phyloP scores from a whole-genome alignment of 2,888 invertebrate genomes.

The Ochlodes sylvanus region DNA sequence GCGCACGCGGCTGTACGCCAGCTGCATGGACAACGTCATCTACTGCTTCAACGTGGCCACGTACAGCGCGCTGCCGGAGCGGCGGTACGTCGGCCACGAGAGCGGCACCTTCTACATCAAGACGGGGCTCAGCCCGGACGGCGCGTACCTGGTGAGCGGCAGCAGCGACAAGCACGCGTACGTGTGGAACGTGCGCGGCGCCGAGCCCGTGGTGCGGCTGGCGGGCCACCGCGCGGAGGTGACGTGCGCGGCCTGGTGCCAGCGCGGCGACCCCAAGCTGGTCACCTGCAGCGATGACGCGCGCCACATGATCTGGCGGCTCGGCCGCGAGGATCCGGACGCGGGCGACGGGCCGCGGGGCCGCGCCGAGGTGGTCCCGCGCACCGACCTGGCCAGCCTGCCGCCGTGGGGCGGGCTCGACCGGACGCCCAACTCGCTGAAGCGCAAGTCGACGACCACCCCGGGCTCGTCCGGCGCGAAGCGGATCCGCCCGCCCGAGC shows the following conservation, averaged over 20 bases:
- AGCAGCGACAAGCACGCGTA: conserved; percentile 94
- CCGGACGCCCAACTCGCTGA: conserved; percentile 79
- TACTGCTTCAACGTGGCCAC: conserved; percentile 93
- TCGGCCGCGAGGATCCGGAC: conserved; percentile 81
- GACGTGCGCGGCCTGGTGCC: conserved; percentile 93
- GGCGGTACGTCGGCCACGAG: conserved; percentile 89
- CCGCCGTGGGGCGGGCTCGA: conserved; percentile 67
- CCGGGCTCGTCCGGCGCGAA: conserved; percentile 49
- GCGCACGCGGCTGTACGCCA: conserved; percentile 90
- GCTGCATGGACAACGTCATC: conserved; percentile 94
- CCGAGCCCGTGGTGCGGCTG: conserved; percentile 88
- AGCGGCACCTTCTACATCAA: conserved; percentile 94
- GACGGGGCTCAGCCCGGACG: conserved; percentile 92
- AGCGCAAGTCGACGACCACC: conserved; percentile 58
- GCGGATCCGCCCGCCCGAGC: conserved; percentile 2
- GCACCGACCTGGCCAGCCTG: conserved; percentile 52
- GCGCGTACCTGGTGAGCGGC: conserved; percentile 93
- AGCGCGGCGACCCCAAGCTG: conserved; percentile 84
- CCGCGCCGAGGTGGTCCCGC: conserved; percentile 50
- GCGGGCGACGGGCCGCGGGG: conserved; percentile 69
- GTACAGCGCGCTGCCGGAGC: conserved; percentile 87
- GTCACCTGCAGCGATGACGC: conserved; percentile 95
- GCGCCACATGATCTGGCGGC: conserved; percentile 90
- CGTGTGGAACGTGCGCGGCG: conserved; percentile 90
- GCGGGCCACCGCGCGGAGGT: conserved; percentile 94